Percentiles rank a stretch among this genome's conserved stretches.
Evolutionary conservation across 2,888 invertebrate species (phyloP).

Genomic region (Hybos culiciformis): DNA sequence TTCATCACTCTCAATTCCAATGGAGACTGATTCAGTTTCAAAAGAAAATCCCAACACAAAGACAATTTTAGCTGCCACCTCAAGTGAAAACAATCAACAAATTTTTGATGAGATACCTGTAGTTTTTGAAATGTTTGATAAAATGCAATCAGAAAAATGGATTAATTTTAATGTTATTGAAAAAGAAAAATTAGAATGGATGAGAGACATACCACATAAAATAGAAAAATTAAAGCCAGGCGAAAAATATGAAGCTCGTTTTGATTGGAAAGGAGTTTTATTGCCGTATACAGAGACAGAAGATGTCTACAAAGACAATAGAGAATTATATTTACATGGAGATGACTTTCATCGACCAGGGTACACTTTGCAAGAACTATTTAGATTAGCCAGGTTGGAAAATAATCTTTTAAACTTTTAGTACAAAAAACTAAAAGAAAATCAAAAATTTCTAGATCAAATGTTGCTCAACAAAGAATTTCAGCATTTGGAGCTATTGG

Average conservation of each 20-base stretch:
- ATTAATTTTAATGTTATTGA: slow-evolving; percentile 77
- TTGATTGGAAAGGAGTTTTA: slow-evolving; percentile 69
- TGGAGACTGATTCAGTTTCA: not conserved
- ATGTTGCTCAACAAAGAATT: slow-evolving; percentile 69
- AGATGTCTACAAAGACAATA: slow-evolving; percentile 39
- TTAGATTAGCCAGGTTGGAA: slow-evolving; percentile 61
- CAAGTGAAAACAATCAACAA: too few species aligned
- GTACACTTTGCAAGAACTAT: slow-evolving; percentile 77
- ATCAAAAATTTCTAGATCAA: slow-evolving; percentile 43
- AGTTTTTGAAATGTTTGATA: slow-evolving; percentile 44
- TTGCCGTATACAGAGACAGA: slow-evolving; percentile 55
- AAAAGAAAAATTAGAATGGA: slow-evolving; percentile 79
- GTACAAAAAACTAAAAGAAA: too few species aligned
- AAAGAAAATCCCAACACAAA: not conserved
- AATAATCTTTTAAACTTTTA: too few species aligned
- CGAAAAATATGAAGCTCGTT: slow-evolving; percentile 62
- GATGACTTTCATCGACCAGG: slow-evolving; percentile 84
- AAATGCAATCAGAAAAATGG: slow-evolving; percentile 56
- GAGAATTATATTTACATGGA: slow-evolving; percentile 80
- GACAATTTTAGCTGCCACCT: slow-evolving; percentile 1
- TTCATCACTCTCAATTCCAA: not conserved
- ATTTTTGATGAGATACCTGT: not conserved
- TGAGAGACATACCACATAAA: slow-evolving; percentile 50
- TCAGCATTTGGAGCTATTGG: slow-evolving; percentile 67
- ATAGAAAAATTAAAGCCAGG: slow-evolving; percentile 43